Evolutionary conservation across 1,140 invertebrate species (phyloP), one percentile per base, ranked within the genome.

Genomic region (Caerostris extrusa): DNA sequence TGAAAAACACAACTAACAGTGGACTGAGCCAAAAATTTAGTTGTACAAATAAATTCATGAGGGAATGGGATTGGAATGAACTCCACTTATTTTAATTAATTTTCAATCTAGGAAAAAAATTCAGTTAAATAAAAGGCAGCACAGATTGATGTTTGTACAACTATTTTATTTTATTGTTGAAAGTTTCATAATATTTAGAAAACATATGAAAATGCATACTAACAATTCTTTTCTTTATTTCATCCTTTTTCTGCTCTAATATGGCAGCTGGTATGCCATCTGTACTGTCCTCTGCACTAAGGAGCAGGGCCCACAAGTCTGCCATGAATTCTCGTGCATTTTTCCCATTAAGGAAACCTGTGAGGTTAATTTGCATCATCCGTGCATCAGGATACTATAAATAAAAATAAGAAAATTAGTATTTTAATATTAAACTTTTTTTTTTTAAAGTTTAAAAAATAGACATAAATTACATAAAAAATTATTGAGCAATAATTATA

Each of bases 291-390:
- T 99, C 98, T 4, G 99, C 99, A 90, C 98, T 99, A 86, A 99
- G 97, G 83, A 99, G 96, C 93, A 99, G 96, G 85, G 98, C 98
- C 99, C 99, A 99, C 71, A 99, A 96, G 96, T 99, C 99, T 1
- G 97, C 98, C 98, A 99, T 99, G 96, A 99, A 99, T 94, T 98
- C 97, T 81, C 99, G 97, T 12, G 99, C 99, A 97, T 99, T 99
- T 96, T 98, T 99, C 3, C 98, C 99, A 96, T 99, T 99, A 56
- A 99, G 96, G 96, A 99, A 99, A 12, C 99, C 99, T 64, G 99
- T 99, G 95, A 99, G 96, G 96, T 99, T 99, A 95, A 99, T 99
- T 97, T 99, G 99, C 98, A 99, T 99, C 96, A 99, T 98, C 96
- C 99, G 98, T 67, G 99, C 99, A 97, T 99, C 99, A 50, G 99